These are phyloP conservation scores for Bradypus variegatus DNA, from an alignment of 2,797 vertebrate species.

Conservation along the genomic window DNA sequence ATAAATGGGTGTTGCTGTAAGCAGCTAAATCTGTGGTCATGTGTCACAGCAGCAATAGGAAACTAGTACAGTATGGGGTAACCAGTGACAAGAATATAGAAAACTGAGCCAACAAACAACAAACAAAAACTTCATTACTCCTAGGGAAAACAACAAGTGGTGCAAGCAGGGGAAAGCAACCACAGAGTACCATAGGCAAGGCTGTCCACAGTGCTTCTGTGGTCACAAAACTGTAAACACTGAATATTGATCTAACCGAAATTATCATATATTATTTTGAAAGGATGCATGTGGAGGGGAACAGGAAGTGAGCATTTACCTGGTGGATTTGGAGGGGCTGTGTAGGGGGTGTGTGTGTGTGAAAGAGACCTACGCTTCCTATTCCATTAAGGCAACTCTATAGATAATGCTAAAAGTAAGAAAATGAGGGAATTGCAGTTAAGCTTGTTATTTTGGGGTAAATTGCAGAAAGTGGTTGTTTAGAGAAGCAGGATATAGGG, in stretches of 20 bases:
- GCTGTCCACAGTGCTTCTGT: background rate
- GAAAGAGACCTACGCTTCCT: background rate
- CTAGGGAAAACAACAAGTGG: background rate
- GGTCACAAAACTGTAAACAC: background rate
- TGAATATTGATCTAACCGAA: background rate
- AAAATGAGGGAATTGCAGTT: background rate
- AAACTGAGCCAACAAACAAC: background rate
- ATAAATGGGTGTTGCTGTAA: background rate
- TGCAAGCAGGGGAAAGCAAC: background rate
- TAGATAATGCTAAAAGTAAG: background rate
- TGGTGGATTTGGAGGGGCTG: background rate
- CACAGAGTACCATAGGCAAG: background rate
- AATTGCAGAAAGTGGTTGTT: background rate
- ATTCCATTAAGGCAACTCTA: background rate
- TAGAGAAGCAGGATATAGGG: background rate
- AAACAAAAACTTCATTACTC: background rate
- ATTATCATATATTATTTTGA: background rate
- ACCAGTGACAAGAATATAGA: background rate
- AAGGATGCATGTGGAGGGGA: background rate
- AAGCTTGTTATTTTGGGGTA: background rate
- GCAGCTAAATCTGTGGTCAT: background rate
- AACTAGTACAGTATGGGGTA: background rate
- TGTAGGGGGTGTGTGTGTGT: background rate
- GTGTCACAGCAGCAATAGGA: background rate
- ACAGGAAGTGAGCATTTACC: background rate